Evolutionary conservation across 2,888 invertebrate genomes (phyloP).

Genomic region (Thereva unica): DNA sequence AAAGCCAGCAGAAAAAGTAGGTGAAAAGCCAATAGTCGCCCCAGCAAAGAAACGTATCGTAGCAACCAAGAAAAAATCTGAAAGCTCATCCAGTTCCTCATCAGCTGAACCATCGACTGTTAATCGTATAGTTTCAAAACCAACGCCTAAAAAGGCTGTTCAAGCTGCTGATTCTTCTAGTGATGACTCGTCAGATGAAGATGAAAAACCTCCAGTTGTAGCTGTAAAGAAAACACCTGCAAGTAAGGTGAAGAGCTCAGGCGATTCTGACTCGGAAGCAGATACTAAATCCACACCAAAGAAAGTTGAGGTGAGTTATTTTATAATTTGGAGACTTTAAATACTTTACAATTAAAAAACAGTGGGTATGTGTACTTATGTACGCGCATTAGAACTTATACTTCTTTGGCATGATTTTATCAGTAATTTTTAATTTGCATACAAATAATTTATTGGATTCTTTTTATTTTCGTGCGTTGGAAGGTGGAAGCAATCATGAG

Average conservation of each 20-base stretch:
- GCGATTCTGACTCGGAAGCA: conserved; percentile 57
- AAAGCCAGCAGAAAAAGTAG: conserved; percentile 4
- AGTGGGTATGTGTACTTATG: too few species aligned
- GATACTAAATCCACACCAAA: conserved; percentile 49
- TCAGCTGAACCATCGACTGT: too few species aligned
- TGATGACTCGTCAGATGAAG: conserved; percentile 49
- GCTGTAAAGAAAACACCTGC: conserved; percentile 46
- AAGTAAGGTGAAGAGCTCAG: conserved; percentile 57
- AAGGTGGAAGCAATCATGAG: too few species aligned
- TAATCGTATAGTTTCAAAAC: conserved; percentile 34
- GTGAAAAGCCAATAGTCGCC: conserved; percentile 25
- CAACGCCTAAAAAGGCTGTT: conserved; percentile 9
- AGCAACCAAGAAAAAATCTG: too few species aligned
- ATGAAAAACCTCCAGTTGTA: conserved; percentile 45
- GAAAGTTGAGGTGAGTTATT: neutral
- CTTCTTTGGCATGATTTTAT: too few species aligned
- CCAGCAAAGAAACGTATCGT: conserved; percentile 47
- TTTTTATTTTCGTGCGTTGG: too few species aligned
- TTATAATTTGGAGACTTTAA: too few species aligned
- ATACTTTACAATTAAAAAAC: too few species aligned
- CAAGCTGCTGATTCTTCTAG: conserved; percentile 39
- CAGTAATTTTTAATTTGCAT: too few species aligned
- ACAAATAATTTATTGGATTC: too few species aligned
- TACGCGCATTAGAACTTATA: too few species aligned
- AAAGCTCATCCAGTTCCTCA: too few species aligned